Evolutionary conservation across 2,888 invertebrate genomes (phyloP).

Genomic region (Slavum lentiscoides): DNA sequence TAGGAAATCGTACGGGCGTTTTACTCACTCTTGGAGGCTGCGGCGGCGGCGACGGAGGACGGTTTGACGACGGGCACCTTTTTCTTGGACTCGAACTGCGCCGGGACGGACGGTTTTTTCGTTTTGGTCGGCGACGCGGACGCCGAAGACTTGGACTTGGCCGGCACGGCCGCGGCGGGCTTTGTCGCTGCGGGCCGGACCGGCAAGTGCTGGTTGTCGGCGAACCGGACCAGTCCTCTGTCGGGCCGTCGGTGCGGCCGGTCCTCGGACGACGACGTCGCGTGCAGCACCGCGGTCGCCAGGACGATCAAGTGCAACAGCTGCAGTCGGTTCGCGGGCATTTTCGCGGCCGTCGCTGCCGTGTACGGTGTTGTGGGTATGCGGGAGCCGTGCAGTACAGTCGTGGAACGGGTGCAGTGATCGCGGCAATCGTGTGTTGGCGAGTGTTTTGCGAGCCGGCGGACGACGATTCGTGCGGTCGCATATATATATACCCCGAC

Average conservation of each 20-base stretch:
- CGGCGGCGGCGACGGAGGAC: neutral
- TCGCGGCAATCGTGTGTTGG: neutral
- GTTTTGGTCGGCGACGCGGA: slow-evolving; percentile 13
- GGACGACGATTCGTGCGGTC: neutral
- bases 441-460: neutral
- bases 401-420: neutral
- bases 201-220: slow-evolving; percentile 32
- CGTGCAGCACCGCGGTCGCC: neutral
- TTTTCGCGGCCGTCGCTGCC: too few species aligned
- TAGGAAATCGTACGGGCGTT: too few species aligned
- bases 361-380: neutral
- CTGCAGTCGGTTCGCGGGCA: too few species aligned
- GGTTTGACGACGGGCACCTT: slow-evolving; percentile 33
- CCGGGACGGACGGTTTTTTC: slow-evolving; percentile 23
- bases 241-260: neutral
- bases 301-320: slow-evolving; percentile 20
- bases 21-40: slow-evolving; percentile 22
- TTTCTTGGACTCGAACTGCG: slow-evolving; percentile 14
- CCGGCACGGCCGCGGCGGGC: neutral
- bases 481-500: slow-evolving; percentile 14
- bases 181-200: neutral
- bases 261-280: neutral
- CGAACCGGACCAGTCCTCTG: slow-evolving; percentile 35
- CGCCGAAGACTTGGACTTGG: slow-evolving; percentile 5
- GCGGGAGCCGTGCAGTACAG: neutral